phyloP scores from a whole-genome alignment of 2,113 vertebrate species.

The Halichoerus grypus region DNA sequence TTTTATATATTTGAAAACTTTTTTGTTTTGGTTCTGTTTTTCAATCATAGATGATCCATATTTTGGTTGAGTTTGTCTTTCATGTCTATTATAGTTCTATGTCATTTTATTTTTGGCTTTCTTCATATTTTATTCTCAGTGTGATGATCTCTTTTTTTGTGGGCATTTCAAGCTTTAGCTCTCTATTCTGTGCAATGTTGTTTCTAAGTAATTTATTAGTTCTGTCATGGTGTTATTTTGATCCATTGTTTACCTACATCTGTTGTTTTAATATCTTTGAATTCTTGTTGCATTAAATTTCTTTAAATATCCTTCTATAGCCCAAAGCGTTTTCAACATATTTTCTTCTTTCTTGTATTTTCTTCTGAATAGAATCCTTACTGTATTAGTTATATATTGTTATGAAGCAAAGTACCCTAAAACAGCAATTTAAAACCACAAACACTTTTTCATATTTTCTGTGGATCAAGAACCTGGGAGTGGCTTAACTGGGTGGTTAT shows the following conservation, averaged over 20 bases:
- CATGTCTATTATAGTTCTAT: background rate
- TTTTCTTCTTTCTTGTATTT: slow-evolving; percentile 28
- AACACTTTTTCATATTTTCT: background rate
- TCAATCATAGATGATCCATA: background rate
- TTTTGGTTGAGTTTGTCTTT: background rate
- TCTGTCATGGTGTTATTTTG: background rate
- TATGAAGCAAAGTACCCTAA: background rate
- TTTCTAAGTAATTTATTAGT: slow-evolving; percentile 31
- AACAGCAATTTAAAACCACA: background rate
- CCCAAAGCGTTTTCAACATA: background rate
- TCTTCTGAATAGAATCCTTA: slow-evolving; percentile 1
- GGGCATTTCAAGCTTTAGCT: background rate
- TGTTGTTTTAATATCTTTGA: slow-evolving; percentile 42
- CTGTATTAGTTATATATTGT: background rate
- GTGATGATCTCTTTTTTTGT: background rate
- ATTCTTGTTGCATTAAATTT: background rate
- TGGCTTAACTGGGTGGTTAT: background rate
- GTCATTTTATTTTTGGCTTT: background rate
- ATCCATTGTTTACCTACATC: background rate
- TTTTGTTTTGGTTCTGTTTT: background rate
- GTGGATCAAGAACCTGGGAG: background rate
- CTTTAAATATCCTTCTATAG: background rate
- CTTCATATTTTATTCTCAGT: background rate
- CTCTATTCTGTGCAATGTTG: background rate
- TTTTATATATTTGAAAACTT: background rate